Evolutionary conservation across 2,113 vertebrate species (phyloP).

Genomic region (Gallinago paraguaiae): DNA sequence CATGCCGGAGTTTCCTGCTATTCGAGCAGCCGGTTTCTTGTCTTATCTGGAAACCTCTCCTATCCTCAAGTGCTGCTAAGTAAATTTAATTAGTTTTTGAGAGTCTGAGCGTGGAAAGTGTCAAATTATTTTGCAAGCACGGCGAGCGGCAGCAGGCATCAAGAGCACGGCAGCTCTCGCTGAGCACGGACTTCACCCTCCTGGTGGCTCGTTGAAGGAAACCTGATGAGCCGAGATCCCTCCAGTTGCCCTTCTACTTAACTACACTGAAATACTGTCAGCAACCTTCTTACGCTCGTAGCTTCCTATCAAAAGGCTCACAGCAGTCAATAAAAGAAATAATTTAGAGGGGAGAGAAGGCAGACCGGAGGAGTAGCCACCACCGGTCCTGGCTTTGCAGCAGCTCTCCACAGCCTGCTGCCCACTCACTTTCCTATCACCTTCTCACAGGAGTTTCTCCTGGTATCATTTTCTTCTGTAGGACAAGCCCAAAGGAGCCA

Average conservation of each 20-base stretch:
- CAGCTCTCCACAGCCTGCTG: neutral
- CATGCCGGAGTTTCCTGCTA: neutral
- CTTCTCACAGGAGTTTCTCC: neutral
- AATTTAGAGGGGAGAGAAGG: neutral
- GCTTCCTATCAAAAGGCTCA: neutral
- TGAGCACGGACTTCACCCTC: neutral
- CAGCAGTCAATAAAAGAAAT: neutral
- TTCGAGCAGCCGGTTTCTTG: neutral
- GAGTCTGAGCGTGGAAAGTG: slow-evolving; percentile 32
- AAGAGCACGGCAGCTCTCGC: neutral
- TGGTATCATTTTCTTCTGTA: neutral
- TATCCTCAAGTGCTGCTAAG: neutral
- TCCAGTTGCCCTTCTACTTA: neutral
- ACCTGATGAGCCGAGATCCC: neutral
- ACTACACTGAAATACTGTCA: neutral
- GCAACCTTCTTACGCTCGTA: neutral
- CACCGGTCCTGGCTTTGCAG: neutral
- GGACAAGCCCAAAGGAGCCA: neutral
- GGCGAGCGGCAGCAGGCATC: neutral
- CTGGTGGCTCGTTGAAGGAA: neutral
- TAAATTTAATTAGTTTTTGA: slow-evolving; percentile 43
- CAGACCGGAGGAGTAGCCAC: neutral
- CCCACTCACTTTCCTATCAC: accelerated
- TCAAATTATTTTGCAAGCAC: slow-evolving; percentile 23
- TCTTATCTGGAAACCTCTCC: neutral